phyloP scores from a whole-genome alignment of 2,797 vertebrate species.

The Takifugu rubripes region DNA sequence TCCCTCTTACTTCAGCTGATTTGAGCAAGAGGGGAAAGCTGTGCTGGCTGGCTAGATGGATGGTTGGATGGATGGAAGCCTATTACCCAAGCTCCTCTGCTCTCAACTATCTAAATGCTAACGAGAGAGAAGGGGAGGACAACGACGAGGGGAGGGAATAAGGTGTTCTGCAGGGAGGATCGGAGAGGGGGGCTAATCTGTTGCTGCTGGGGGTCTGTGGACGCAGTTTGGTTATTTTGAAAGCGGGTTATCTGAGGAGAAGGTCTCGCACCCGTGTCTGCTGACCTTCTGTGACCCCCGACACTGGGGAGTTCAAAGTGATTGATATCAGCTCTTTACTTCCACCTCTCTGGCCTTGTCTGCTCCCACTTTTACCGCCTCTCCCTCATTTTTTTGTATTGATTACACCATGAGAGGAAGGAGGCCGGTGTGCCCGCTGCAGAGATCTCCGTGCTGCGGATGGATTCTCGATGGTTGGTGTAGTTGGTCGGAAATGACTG shows the following conservation, averaged over 20 bases:
- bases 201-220: conserved; percentile 67
- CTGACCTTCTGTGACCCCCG: conserved; percentile 50
- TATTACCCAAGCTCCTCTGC: conserved; percentile 83
- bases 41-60: conserved; percentile 3
- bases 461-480: conserved; percentile 62
- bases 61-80: conserved; percentile 78
- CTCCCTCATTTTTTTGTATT: conserved; percentile 29
- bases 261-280: conserved; percentile 31
- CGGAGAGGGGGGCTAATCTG: conserved; percentile 81
- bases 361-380: conserved; percentile 17
- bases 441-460: conserved; percentile 43
- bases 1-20: conserved; percentile 88
- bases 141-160: not conserved
- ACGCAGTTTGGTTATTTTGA: conserved; percentile 68
- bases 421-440: conserved; percentile 24
- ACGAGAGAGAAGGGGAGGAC: conserved; percentile 70
- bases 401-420: conserved; percentile 54
- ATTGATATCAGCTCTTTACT: conserved; percentile 5
- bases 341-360: conserved; percentile 13
- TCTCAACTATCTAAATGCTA: conserved; percentile 99
- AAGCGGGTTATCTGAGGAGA: conserved; percentile 62
- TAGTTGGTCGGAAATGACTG: conserved; percentile 72
- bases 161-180: conserved; percentile 55
- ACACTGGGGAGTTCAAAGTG: conserved; percentile 9
- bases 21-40: conserved; percentile 69